Evolutionary conservation across 2,113 vertebrate species (phyloP).

Genomic region (Melanocharis versteri): DNA sequence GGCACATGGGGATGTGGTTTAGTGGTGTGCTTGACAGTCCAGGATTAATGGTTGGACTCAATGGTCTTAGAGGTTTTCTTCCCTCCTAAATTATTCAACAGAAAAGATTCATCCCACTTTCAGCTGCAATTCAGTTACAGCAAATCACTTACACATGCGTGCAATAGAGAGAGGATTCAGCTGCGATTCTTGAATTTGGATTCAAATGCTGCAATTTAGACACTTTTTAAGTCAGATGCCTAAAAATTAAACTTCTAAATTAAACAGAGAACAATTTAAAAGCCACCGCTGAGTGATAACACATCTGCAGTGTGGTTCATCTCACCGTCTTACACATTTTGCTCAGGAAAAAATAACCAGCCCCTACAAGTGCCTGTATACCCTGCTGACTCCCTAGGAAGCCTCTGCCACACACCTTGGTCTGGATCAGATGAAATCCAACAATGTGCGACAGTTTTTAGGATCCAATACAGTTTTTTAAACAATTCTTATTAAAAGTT

Average conservation of each 20-base stretch:
- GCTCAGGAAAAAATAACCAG: background rate
- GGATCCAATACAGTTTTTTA: fast-evolving
- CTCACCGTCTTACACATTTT: background rate
- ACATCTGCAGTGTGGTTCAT: background rate
- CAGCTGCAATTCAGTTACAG: background rate
- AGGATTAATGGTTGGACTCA: background rate
- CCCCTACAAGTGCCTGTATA: background rate
- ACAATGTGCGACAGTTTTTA: background rate
- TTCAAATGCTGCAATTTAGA: background rate
- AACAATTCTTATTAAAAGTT: background rate
- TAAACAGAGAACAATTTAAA: background rate
- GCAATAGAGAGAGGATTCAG: background rate
- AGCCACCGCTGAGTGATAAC: background rate
- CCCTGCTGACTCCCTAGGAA: background rate
- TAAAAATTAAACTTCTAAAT: background rate
- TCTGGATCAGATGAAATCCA: background rate
- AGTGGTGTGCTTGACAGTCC: background rate
- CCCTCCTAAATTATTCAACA: background rate
- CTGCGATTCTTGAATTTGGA: background rate
- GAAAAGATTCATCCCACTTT: background rate
- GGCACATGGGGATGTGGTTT: background rate
- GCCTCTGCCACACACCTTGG: background rate
- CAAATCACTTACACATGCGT: background rate
- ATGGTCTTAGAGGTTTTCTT: background rate
- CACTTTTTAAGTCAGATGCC: background rate